Evolutionary conservation across 2,797 vertebrate species (phyloP).

Genomic region (Diglossa cyanea): DNA sequence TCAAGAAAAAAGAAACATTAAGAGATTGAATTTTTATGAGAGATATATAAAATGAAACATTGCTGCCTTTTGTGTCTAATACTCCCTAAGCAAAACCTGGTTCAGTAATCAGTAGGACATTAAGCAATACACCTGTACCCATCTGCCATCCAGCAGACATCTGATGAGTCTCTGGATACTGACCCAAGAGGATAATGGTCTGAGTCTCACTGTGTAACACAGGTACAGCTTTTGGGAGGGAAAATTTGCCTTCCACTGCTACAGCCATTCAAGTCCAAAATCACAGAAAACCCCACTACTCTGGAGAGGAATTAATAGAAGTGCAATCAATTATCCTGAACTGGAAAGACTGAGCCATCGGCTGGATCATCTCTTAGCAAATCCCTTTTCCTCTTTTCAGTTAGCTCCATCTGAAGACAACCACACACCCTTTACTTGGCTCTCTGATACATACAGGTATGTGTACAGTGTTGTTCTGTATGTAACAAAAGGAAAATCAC

Average conservation of each 20-base stretch:
- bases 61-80: neutral
- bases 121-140: neutral
- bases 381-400: neutral
- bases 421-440: neutral
- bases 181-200: neutral
- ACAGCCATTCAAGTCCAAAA: neutral
- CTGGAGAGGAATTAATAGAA: neutral
- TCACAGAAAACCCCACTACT: neutral
- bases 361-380: neutral
- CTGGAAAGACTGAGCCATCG: neutral
- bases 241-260: neutral
- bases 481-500: neutral
- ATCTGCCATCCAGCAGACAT: neutral
- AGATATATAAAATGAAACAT: neutral
- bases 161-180: neutral
- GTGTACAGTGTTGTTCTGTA: neutral
- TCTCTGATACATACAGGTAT: neutral
- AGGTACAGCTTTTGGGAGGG: neutral
- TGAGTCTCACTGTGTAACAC: neutral
- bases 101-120: neutral
- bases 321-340: fast-evolving
- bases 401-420: neutral
- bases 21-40: neutral
- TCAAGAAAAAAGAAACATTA: neutral
- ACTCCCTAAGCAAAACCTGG: neutral